A percentile compares a stretch with the other conserved stretches of the same genome.
Evolutionary conservation across 2,113 vertebrate species (phyloP).

Genomic region (Alosa alosa): DNA sequence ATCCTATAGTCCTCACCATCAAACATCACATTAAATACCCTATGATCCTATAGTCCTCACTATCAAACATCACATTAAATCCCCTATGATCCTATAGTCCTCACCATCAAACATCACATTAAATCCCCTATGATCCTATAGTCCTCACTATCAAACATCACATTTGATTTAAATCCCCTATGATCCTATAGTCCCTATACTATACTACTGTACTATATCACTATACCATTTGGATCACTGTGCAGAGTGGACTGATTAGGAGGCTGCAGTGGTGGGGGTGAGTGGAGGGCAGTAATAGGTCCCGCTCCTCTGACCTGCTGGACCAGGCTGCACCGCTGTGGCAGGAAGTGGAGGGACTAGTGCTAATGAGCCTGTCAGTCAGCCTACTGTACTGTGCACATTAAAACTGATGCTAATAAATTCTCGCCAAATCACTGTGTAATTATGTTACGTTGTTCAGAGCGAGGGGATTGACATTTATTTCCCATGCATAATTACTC

Average conservation of each 20-base stretch:
- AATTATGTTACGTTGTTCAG: constrained; percentile 50
- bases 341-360: not conserved
- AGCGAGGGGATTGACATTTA: constrained; percentile 37
- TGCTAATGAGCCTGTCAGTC: not conserved
- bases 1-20: no score
- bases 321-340: not conserved
- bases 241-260: not conserved
- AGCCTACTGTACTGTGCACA: not conserved
- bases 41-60: no score
- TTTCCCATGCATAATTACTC: constrained; percentile 44
- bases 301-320: not conserved
- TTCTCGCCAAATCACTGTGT: constrained; percentile 17
- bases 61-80: no score
- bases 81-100: no score
- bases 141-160: no score
- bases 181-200: no score
- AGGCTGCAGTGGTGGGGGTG: not conserved
- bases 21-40: no score
- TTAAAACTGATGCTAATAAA: constrained; percentile 48
- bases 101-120: no score
- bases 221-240: no score
- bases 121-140: no score
- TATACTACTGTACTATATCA: no score
- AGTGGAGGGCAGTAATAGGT: not conserved
- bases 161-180: no score